A percentile compares a stretch with the other conserved stretches of the same genome.
phyloP scores from a whole-genome alignment of 2,888 invertebrate genomes.

The Neuroscelio doddi region DNA sequence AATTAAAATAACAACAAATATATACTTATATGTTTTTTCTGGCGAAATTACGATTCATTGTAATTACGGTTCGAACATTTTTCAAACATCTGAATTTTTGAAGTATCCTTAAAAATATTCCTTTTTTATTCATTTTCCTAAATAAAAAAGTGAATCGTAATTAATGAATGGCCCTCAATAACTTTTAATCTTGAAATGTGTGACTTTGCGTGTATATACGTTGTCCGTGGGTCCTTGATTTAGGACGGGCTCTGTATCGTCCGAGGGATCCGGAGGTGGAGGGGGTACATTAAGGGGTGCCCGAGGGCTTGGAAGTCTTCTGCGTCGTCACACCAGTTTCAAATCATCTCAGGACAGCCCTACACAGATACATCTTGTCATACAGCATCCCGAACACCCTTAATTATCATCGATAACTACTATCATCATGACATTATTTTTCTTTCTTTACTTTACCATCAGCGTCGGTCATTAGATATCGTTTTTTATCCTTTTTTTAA shows the following conservation, averaged over 20 bases:
- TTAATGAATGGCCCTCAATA: too few relatives aligned
- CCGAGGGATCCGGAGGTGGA: conserved; percentile 71
- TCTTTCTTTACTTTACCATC: too few relatives aligned
- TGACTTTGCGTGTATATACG: conserved; percentile 62
- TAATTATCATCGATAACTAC: conserved; percentile 49
- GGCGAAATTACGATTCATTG: neutral
- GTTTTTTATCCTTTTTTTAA: neutral
- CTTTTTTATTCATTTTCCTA: conserved; percentile 35
- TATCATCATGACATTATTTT: neutral
- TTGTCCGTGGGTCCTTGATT: conserved; percentile 70
- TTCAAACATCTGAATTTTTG: neutral
- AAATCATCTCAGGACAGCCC: conserved; percentile 72
- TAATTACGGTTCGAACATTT: too few relatives aligned
- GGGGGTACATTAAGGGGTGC: conserved; percentile 71
- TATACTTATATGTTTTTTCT: too few relatives aligned
- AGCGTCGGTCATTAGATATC: neutral
- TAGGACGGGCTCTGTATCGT: conserved; percentile 72
- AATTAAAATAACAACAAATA: too few relatives aligned
- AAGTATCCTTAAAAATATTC: conserved; percentile 12
- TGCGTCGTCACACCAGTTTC: conserved; percentile 72
- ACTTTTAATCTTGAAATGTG: conserved; percentile 28
- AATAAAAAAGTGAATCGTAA: too few relatives aligned
- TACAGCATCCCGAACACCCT: conserved; percentile 71
- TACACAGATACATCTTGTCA: conserved; percentile 71
- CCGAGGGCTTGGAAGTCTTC: conserved; percentile 71